Evolutionary conservation across 2,797 vertebrate species (phyloP), one percentile per base, ranked within the genome.

Genomic region (Carapus acus): DNA sequence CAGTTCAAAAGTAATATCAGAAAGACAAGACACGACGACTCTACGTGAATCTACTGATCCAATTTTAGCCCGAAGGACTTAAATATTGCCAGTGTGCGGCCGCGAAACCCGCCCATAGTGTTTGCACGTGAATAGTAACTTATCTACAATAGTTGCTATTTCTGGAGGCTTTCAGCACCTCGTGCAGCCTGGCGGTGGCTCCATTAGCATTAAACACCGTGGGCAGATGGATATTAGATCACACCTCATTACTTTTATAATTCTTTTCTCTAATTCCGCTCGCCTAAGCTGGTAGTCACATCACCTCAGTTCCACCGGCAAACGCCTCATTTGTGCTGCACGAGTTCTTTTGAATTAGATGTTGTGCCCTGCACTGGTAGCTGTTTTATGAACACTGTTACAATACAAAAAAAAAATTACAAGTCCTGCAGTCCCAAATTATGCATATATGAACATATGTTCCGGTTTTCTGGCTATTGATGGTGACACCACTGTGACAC

Each of bases 381-480:
- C 27, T 23, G 7, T 11, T 19, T 37, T 51, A 18, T 6, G 31
- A 48, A 8, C 36, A 6, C 9, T 21, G 38, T 27, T 23, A n/a
- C n/a, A n/a, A n/a, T n/a, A n/a, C n/a, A n/a, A n/a, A n/a, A n/a
- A n/a, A n/a, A n/a, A n/a, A n/a, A n/a, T n/a, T n/a, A n/a, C n/a
- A n/a, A n/a, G n/a, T n/a, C n/a, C n/a, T 7, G 5, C 45, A 15
- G 3, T 3, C 34, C 22, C 2, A 8, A 22, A 20, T 8, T 3
- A 6, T n/a, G 20, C 39, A 57, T 51, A 33, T 44, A 7, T 54
- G 61, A 61, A 64, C 65, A 2, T 19, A 15, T n/a, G 18, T 11
- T 23, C 23, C 37, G 15, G 7, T 44, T 69, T 49, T 54, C 8
- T 16, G 13, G 39, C 2, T 1, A 48, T 43, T 60, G 8, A 46